Conservation (phyloP, 1,140 invertebrate species). For the Oedothorax gibbosus region DNA sequence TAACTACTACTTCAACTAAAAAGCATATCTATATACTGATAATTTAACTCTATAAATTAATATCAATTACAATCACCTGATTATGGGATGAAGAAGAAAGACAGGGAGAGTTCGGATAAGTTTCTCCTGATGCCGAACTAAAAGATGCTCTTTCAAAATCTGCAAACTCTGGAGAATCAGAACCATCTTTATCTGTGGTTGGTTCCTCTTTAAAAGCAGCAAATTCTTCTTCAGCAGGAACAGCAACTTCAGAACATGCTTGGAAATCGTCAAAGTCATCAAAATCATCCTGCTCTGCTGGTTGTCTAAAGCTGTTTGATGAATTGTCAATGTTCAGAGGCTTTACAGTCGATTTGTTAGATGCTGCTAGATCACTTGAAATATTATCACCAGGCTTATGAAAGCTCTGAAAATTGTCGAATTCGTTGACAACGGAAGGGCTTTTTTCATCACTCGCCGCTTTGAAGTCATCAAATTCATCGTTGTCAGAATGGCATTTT, state of each 20-base stretch:
- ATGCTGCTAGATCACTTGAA: not conserved
- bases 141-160: conserved; percentile 58
- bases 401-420: conserved; percentile 40
- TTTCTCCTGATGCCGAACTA: conserved; percentile 30
- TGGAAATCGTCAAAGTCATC: conserved; percentile 58
- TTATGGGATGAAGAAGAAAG: not conserved
- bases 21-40: too few relatives aligned
- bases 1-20: too few relatives aligned
- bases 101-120: not conserved
- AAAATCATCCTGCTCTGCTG: conserved; percentile 2
- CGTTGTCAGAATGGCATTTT: not conserved
- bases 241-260: not conserved
- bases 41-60: not conserved
- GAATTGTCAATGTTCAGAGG: not conserved
- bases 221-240: conserved; percentile 37
- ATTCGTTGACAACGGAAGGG: not conserved
- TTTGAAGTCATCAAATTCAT: conserved; percentile 20
- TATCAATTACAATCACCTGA: conserved; percentile 7
- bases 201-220: conserved; percentile 48
- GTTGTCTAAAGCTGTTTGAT: not conserved
- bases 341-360: not conserved
- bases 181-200: conserved; percentile 3
- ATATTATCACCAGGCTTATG: not conserved
- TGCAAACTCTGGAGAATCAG: conserved; percentile 51
- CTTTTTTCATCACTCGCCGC: not conserved